These are phyloP conservation scores for Pseudorhombus dupliciocellatus DNA, from an alignment of 2,113 vertebrate species.

Conservation along the genomic window DNA sequence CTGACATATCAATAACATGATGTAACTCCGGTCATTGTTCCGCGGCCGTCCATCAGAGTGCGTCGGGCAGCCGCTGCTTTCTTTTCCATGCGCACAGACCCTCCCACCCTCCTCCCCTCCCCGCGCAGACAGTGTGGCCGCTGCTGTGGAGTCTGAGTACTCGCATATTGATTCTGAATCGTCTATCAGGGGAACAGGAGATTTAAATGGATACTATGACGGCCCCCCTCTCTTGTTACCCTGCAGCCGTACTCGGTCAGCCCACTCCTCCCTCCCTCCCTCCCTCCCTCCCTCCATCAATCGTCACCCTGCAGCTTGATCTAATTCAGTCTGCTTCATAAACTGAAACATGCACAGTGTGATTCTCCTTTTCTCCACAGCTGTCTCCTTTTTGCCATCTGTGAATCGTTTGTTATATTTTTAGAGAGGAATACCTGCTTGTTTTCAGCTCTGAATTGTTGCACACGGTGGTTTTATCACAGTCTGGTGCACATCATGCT, in stretches of 20 bases:
- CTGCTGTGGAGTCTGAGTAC: conserved; percentile 67
- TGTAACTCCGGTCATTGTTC: conserved; percentile 65
- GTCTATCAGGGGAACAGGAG: conserved; percentile 71
- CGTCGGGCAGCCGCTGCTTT: conserved; percentile 43
- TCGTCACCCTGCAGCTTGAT: conserved; percentile 15
- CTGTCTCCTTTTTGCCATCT: not conserved
- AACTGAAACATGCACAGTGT: not conserved
- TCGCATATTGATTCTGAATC: conserved; percentile 76
- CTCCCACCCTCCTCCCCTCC: not conserved
- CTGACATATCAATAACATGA: conserved; percentile 57
- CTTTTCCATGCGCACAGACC: conserved; percentile 3
- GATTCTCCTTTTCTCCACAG: not conserved
- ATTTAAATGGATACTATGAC: conserved; percentile 76
- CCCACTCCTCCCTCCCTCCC: conserved; percentile 5
- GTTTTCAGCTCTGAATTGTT: not conserved
- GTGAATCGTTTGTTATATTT: not conserved
- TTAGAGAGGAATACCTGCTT: not conserved
- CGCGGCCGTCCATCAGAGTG: conserved; percentile 38
- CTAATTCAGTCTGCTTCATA: not conserved
- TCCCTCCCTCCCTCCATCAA: conserved; percentile 3
- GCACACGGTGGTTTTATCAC: not conserved
- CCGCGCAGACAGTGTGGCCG: conserved; percentile 42
- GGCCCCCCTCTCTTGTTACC: conserved; percentile 57
- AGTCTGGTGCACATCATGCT: not conserved
- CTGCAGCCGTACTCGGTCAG: conserved; percentile 33